Base-by-base conservation (phyloP, 1,140 invertebrate species). In the Trissolcus basalis region DNA sequence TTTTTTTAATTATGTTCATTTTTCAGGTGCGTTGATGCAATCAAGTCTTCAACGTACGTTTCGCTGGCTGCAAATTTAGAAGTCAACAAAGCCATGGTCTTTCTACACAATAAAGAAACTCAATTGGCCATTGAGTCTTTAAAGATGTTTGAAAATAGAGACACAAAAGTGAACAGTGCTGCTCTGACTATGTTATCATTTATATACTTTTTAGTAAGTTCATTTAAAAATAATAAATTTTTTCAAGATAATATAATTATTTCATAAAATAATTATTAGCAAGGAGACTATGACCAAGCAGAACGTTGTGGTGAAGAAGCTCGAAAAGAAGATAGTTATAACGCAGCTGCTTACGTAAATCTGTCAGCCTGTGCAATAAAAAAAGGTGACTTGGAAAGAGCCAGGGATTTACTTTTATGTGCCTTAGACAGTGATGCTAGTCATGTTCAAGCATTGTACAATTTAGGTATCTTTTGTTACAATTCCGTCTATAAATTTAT, bases 101-200 rank as follows among this genome's bases (percentile, higher is more conserved):
- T 93, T 86, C 87, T 98, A 11, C 93, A 95, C 68, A 94, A 96
- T 86, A 92, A 94, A 64, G 94, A 98, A 81, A 91, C 97, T 10
- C 88, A 91, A 45, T 91, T 94, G 83, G 94, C 96, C 0, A 93
- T 97, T 39, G 95, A 96, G 67, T 96, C 95, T 0, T 86, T 98
- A 14, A 96, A 96, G 87, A 93, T 93, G 63, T 97, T 98, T 86
- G 95, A 97, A 85, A 95, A 94, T 81, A 94, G 94, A 75, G 92
- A 95, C 58, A 92, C 92, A 0, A 95, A 95, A 88, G 93, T 96
- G 48, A 95, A 95, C 0, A 93, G 94, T 72, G 92, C 92, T 39
- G 96, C 97, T 5, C 92, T 95, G 5, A 96, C 95, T n/a, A 98
- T 98, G 89, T 88, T 98, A 11, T 94, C 95, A 3, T 97, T 98